Base-by-base conservation (phyloP, 2,888 invertebrate species). In the Dysmachus trigonus region DNA sequence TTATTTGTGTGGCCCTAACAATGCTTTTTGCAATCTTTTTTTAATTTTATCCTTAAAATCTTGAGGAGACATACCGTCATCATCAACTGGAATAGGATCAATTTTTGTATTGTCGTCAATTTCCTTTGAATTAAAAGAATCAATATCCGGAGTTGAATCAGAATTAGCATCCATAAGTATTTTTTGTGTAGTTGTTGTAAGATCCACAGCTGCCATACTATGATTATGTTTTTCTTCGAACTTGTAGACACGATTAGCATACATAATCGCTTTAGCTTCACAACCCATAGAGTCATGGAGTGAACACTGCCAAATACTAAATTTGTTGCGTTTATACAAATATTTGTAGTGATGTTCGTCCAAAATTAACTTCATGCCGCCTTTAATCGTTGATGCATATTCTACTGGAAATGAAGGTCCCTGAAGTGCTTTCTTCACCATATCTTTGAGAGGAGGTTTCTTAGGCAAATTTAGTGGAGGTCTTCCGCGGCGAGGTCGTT, bases 41-140 rank as follows among this genome's bases (percentile, higher is more conserved):
- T 91, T 91, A 31, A 92, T 92, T 88, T 91, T 90, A 74, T 91
- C 91, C 2, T 91, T 91, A 74, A 92, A 91, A 88, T 91, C 91
- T 85, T 90, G 90, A 2, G 90, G 88, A 81, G 86, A 90, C 89
- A 15, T 88, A 82, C 53, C 86, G 22, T 88, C 88, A 41, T 62
- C 35, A 15, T 83, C 38, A 8, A 18, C 30, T 15, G 13, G 30
- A 13, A 53, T 53, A 30, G 41, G 18, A 51, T 53, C 31, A n/a
- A 33, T 31, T 2, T 47, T 31, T 6, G n/a, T 51, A 30, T 15
- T 31, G 27, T 73, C 41, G 8, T 72, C 38, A 4, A 27, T 71
- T 38, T 18, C 27, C 18, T 22, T 33, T 13, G 18, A 2, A 62
- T 18, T 62, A 22, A 62, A 62, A 31, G 41, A 22, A 22, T 41